These are phyloP conservation scores for Tenthredo amoena DNA, from an alignment of 2,888 invertebrate genomes.

Conservation along the genomic window DNA sequence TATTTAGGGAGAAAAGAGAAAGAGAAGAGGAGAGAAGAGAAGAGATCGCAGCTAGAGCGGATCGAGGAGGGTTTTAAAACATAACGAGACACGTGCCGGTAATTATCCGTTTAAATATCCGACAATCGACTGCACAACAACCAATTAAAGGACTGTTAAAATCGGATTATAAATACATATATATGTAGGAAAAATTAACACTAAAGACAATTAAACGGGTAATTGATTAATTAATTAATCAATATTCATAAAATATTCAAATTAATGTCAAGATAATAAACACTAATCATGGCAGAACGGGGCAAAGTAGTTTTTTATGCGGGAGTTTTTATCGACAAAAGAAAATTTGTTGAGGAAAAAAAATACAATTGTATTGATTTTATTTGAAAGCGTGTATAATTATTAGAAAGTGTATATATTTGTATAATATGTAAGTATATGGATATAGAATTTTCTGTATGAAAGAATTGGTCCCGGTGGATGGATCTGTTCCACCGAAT, in stretches of 20 bases:
- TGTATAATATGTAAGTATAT: neutral
- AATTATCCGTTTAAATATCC: constrained; percentile 6
- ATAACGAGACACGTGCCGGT: constrained; percentile 6
- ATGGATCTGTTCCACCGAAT: constrained; percentile 5
- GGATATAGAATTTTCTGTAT: neutral
- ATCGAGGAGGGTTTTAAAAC: neutral
- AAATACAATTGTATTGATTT: neutral
- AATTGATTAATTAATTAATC: neutral
- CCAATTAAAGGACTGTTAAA: neutral
- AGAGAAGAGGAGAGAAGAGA: neutral
- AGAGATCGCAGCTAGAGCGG: neutral
- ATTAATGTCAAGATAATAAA: no score
- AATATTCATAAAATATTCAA: no score
- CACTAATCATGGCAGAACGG: no score
- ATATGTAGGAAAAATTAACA: neutral
- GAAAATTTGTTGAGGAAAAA: no score
- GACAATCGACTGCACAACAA: neutral
- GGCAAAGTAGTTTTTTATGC: no score
- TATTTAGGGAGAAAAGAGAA: constrained; percentile 34
- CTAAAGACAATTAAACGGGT: neutral
- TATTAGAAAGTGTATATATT: neutral
- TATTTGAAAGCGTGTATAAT: neutral
- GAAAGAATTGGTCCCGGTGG: neutral
- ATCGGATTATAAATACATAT: neutral
- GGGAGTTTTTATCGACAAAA: no score